phyloP scores from a whole-genome alignment of 2,888 invertebrate genomes.

The Suillia variegata region DNA sequence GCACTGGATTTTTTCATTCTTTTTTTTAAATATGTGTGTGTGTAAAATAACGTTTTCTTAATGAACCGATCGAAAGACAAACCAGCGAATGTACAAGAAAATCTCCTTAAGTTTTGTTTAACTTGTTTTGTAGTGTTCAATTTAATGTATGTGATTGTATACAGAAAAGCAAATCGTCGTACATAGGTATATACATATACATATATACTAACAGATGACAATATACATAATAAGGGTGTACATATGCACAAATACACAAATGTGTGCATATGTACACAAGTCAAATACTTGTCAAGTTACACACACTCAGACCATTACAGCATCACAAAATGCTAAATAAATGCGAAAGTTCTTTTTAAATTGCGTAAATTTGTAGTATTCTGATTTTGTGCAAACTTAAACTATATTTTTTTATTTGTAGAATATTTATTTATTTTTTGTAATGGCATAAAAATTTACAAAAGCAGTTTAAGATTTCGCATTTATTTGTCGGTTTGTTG shows the following conservation, averaged over 20 bases:
- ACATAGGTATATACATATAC: constrained; percentile 8
- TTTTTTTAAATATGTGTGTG: background rate
- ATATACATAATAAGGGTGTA: constrained; percentile 25
- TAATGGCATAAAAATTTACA: constrained; percentile 19
- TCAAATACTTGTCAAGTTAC: constrained; percentile 33
- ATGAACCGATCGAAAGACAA: no score
- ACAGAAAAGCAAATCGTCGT: constrained; percentile 59
- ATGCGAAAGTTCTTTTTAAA: constrained; percentile 26
- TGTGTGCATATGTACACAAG: no score
- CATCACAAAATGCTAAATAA: constrained; percentile 19
- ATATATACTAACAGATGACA: constrained; percentile 3
- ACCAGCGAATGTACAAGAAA: constrained; percentile 15
- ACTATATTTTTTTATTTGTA: no score
- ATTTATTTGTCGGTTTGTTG: constrained; percentile 39
- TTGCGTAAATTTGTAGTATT: constrained; percentile 22
- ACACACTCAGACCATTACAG: constrained; percentile 22
- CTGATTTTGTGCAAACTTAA: no score
- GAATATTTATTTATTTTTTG: constrained; percentile 5
- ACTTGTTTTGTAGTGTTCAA: constrained; percentile 62
- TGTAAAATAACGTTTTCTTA: constrained; percentile 6
- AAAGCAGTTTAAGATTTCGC: constrained; percentile 30
- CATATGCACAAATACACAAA: constrained; percentile 23
- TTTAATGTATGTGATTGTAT: constrained; percentile 60
- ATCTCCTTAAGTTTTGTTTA: constrained; percentile 61
- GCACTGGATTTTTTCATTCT: constrained; percentile 3